A percentile compares a stretch with the other conserved stretches of the same genome.
Evolutionary conservation across 2,113 vertebrate genomes (phyloP).

Genomic region (Grammomys surdaster): DNA sequence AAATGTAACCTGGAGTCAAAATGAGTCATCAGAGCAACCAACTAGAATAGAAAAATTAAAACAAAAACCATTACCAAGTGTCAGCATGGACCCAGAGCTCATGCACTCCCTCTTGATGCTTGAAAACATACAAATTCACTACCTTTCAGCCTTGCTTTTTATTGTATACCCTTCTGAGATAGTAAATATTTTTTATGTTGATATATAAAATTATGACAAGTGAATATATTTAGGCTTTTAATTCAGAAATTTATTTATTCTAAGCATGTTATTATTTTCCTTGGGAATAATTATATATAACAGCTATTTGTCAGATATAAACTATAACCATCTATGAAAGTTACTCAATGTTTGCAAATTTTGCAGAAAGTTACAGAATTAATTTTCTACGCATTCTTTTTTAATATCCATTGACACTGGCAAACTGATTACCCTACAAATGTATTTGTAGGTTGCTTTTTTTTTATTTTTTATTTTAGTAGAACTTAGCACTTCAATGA

Average conservation of each 20-base stretch:
- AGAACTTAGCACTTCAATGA: background rate
- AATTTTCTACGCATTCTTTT: background rate
- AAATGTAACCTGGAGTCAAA: background rate
- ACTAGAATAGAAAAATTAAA: background rate
- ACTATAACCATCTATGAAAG: background rate
- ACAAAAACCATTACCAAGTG: background rate
- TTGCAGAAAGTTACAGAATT: background rate
- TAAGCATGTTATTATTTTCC: conserved; percentile 5
- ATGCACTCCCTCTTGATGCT: background rate
- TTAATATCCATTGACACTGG: conserved; percentile 24
- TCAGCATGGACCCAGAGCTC: background rate
- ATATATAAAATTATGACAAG: background rate
- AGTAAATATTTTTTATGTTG: background rate
- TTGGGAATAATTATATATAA: background rate
- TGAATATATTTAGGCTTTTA: conserved; percentile 7
- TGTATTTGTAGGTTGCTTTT: background rate
- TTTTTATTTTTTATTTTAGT: background rate
- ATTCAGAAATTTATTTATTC: background rate
- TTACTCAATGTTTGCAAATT: background rate
- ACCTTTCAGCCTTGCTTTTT: background rate
- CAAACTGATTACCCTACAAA: background rate
- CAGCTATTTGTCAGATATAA: background rate
- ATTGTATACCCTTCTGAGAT: background rate
- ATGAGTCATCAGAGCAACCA: background rate
- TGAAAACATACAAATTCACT: background rate